Evolutionary conservation across 2,888 invertebrate genomes (phyloP).

Genomic region (Palloptera scutellata): DNA sequence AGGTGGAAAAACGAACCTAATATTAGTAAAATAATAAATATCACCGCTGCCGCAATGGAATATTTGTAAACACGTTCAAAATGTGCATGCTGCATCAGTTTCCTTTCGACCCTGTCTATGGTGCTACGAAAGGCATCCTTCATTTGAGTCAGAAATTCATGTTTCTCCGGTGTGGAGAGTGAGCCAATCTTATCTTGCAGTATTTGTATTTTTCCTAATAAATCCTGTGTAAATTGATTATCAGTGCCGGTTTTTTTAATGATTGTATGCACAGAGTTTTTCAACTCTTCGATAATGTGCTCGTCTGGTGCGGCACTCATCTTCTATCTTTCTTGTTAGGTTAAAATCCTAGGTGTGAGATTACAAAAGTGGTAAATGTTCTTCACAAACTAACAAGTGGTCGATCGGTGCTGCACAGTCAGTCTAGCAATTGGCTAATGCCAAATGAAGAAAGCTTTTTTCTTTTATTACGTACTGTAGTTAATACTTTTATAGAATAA

Average conservation of each 20-base stretch:
- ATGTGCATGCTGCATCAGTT: slow-evolving; percentile 47
- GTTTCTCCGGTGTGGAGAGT: slow-evolving; percentile 49
- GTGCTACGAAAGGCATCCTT: slow-evolving; percentile 50
- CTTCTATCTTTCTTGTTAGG: slow-evolving; percentile 14
- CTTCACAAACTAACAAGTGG: neutral
- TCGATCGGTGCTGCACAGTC: too few species aligned
- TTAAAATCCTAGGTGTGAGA: neutral
- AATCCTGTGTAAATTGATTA: slow-evolving; percentile 48
- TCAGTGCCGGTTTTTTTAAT: slow-evolving; percentile 51
- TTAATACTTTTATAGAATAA: too few species aligned
- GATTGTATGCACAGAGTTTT: slow-evolving; percentile 49
- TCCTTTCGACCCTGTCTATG: slow-evolving; percentile 50
- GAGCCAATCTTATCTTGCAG: slow-evolving; percentile 51
- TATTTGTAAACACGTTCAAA: slow-evolving; percentile 51
- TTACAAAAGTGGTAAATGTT: neutral
- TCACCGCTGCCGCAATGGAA: slow-evolving; percentile 49
- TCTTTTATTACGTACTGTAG: too few species aligned
- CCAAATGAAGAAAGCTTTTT: too few species aligned
- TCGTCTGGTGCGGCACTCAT: slow-evolving; percentile 5
- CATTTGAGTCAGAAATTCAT: slow-evolving; percentile 53
- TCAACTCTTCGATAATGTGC: slow-evolving; percentile 50
- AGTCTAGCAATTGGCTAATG: too few species aligned
- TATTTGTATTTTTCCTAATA: slow-evolving; percentile 46
- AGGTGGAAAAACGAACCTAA: slow-evolving; percentile 50
- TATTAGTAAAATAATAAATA: slow-evolving; percentile 52